Evolutionary conservation across 2,888 invertebrate genomes (phyloP), one percentile per base, ranked within the genome.

Genomic region (Dryobota labecula): DNA sequence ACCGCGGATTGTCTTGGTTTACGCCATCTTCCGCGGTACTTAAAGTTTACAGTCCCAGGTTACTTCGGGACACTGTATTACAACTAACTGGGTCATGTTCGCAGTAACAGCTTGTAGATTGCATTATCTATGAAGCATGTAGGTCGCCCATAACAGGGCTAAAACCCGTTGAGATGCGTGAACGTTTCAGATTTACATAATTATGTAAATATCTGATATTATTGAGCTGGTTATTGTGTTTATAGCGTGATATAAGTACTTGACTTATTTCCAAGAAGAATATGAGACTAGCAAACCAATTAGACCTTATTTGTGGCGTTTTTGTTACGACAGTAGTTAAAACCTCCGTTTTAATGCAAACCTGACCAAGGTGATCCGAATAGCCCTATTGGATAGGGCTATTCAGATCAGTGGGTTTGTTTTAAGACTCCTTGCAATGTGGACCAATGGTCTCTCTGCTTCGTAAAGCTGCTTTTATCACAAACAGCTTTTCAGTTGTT

Each of bases 161-260:
- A 61, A 49, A 56, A 51, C 70, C 66, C 71, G 74, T 60, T 76
- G 57, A 73, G 71, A 79, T 78, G 78, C 81, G 80, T 83, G 78
- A 78, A 75, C 75, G 62, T 69, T 75, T 73, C 69, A 74, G 76
- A 73, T 72, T 80, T 76, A 74, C 73, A 84, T 74, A 80, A 75
- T 70, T 75, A 79, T 76, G 71, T 73, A 71, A 84, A 76, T 76
- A 33, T 68, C 41, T 67, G 67, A 56, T 70, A 54, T 38, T 63
- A 73, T 57, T 62, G 27, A 27, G 47, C 20, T 49, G 30, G 33
- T 56, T 56, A 49, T 36, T 56, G 27, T 64, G 41, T 56, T 65
- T 41, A 64, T 27, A 74, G 36, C 11, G n/a, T 65, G 43, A 41
- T 33, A 24, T 36, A 30, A 36, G 18, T 49, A 43, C 18, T 43